Conservation (phyloP, 2,797 vertebrate species). For the Hippocampus kuda region DNA sequence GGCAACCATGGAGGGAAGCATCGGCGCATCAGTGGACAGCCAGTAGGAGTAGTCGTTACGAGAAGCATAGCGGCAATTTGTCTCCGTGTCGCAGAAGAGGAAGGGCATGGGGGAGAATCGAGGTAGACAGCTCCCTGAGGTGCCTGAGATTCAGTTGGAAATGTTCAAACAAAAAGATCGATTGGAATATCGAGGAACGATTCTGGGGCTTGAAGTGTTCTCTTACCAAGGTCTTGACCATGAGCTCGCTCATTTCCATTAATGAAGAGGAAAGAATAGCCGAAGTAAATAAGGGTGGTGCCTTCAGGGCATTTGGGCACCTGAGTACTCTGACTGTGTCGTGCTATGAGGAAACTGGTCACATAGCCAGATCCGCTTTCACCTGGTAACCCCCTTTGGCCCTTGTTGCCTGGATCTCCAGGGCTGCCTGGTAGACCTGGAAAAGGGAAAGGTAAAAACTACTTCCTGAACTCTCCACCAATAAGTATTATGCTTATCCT, state of each 20-base stretch:
- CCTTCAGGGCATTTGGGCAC: constrained; percentile 75
- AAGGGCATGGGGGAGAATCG: constrained; percentile 90
- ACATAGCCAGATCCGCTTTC: constrained; percentile 33
- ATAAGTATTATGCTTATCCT: neutral
- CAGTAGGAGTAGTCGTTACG: constrained; percentile 90
- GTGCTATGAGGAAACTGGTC: constrained; percentile 80
- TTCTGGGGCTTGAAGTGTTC: neutral
- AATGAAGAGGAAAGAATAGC: constrained; percentile 85
- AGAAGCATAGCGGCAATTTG: constrained; percentile 80
- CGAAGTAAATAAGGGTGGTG: constrained; percentile 71
- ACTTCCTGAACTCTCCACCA: neutral
- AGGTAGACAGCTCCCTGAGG: constrained; percentile 81
- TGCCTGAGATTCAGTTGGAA: constrained; percentile 58
- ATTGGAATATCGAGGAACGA: neutral
- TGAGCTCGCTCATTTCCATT: constrained; percentile 85
- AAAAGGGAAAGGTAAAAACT: neutral
- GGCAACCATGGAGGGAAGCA: constrained; percentile 76
- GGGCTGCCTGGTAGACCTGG: constrained; percentile 60
- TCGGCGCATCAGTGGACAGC: constrained; percentile 78
- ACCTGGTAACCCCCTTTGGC: constrained; percentile 65
- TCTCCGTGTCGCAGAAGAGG: constrained; percentile 87
- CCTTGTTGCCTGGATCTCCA: constrained; percentile 73
- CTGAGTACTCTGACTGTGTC: constrained; percentile 80
- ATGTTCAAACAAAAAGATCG: neutral
- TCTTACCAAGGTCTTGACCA: constrained; percentile 85